A percentile compares a stretch with the other conserved stretches of the same genome.
Evolutionary conservation across 64 coral and sea anemone species (phyloP).

Genomic region (Pocillopora verrucosa): DNA sequence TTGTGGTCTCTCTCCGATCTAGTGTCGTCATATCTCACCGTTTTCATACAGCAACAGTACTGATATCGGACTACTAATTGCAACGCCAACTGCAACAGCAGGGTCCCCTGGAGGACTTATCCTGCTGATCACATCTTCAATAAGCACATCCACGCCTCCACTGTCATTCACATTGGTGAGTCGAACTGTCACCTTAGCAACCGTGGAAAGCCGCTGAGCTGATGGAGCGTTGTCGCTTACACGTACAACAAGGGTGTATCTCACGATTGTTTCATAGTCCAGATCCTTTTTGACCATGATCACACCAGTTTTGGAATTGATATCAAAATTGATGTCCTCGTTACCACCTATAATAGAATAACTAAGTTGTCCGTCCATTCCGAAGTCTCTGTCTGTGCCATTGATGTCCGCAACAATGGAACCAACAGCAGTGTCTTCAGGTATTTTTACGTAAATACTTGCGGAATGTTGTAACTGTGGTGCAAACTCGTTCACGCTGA

Average conservation of each 20-base stretch:
- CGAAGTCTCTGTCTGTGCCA: slow-evolving; percentile 74
- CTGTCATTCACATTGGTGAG: slow-evolving; percentile 57
- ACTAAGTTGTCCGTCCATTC: slow-evolving; percentile 45
- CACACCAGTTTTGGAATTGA: slow-evolving; percentile 59
- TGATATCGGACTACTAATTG: slow-evolving; percentile 13
- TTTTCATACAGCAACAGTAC: slow-evolving; percentile 54
- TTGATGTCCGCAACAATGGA: slow-evolving; percentile 35
- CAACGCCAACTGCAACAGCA: slow-evolving; percentile 37
- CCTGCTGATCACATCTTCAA: neutral
- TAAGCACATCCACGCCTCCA: slow-evolving; percentile 50
- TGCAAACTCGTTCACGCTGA: slow-evolving; percentile 64
- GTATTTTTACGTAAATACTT: slow-evolving; percentile 48
- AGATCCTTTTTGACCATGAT: slow-evolving; percentile 45
- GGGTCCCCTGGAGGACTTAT: slow-evolving; percentile 52
- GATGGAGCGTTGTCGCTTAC: slow-evolving; percentile 43
- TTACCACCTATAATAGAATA: slow-evolving; percentile 59
- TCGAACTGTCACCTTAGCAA: slow-evolving; percentile 60
- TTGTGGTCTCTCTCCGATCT: too few species aligned
- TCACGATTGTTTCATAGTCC: slow-evolving; percentile 43
- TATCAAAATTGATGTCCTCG: slow-evolving; percentile 40
- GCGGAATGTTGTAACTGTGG: slow-evolving; percentile 45
- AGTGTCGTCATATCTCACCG: slow-evolving; percentile 4
- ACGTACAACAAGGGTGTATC: slow-evolving; percentile 44
- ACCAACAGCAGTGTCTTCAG: slow-evolving; percentile 29
- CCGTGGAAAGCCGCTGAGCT: slow-evolving; percentile 5